Base-by-base conservation (phyloP, 2,113 vertebrate genomes). In the Microcebus jonahi region DNA sequence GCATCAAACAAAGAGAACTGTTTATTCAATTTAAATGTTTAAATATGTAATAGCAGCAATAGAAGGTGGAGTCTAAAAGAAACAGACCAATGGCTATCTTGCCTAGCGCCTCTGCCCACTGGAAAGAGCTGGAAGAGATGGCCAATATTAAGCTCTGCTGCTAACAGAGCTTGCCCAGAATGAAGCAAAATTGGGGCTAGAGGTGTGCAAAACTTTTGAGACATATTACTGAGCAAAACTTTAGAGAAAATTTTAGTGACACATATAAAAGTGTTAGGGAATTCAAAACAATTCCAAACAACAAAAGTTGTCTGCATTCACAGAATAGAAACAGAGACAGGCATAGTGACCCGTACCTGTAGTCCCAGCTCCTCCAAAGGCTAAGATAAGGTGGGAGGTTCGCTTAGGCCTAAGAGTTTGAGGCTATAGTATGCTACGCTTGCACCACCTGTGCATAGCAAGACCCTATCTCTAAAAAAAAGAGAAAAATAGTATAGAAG, bases 201-300 rank as follows among this genome's bases (percentile, higher is more conserved):
- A 53, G 25, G 25, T 50, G 15, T 11, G 39, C 27, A 68, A 39
- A 18, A 48, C 42, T 76, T 76, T 17, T 76, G 42, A 76, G 65
- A 91, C 75, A 65, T 42, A 89, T n/a, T 42, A 80, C 36, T 59
- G 23, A 75, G 53, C 29, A 93, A 91, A 91, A 70, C 23, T 39
- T 67, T 4, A 1, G n/a, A 65, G 42, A 36, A 71, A 48, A 61
- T 31, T 77, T 88, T 59, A 85, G 13, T 85, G 31, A 88, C 94
- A 92, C 68, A 70, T 34, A 82, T 67, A 73, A 85, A 65, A 73
- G 73, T 71, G n/a, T 48, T 48, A 87, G 31, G 42, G 34, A 84
- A 76, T 67, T 59, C 63, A 91, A 84, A 96, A 93, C 39, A 91
- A 80, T 65, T 96, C 12, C 45, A 53, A 95, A 89, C 55, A 90